Evolutionary conservation across 2,797 vertebrate species (phyloP), one percentile per base, ranked within the genome.

Genomic region (Coregonus ussuriensis): DNA sequence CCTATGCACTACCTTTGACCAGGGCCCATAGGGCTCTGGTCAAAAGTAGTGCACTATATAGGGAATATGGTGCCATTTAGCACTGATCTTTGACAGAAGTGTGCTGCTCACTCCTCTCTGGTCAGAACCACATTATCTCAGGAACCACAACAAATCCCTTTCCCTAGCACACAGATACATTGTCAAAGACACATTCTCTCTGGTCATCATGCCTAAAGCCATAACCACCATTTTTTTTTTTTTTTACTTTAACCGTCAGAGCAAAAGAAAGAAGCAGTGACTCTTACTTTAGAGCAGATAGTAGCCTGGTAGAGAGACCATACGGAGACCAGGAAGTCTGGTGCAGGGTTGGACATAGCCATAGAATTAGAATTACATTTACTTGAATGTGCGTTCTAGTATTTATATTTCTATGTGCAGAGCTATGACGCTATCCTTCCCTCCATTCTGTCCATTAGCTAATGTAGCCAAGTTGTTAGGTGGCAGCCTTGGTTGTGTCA

Each of bases 281-380:
- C 72, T 74, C 76, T 73, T 37, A 15, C 53, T 74, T 71, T 53
- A 52, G 72, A 86, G 77, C 76, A 70, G 65, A 70, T 78, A 79
- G 81, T 79, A 74, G 78, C 76, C 81, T 80, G 83, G 85, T 81
- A 88, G 81, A 84, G 82, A 76, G 79, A 85, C 84, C 86, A 82
- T 31, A n/a, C n/a, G 16, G 78, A 78, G 75, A 35, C 75, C 84
- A 59, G 74, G 74, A 78, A 47, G 9, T 11, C 41, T 47, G 9
- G 41, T 9, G 41, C 41, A 11, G 41, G 41, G 41, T 47, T 47
- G 41, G 9, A 47, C 9, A 47, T 47, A 41, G 37, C 37, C 37
- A 41, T 41, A 47, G 9, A 11, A 47, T 3, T 47, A 47, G 7
- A 47, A 47, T 47, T 47, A 11, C 9, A 47, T 47, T 47, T 9